Conservation (phyloP, 2,888 invertebrate species). For the Hipparchia sbordonii region DNA sequence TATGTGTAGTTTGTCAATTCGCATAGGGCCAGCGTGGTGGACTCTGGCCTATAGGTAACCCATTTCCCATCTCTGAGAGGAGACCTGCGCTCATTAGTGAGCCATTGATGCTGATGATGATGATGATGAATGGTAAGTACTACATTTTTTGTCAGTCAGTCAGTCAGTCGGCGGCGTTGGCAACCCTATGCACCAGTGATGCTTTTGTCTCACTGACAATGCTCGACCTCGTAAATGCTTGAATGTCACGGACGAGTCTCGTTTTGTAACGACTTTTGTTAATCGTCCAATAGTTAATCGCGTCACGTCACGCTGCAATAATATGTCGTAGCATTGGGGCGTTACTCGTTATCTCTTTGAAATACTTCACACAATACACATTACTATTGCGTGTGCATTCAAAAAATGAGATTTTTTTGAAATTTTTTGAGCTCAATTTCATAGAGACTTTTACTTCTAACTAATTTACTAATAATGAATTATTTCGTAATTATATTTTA, state of each 20-base stretch:
- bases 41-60: no score
- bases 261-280: conserved; percentile 54
- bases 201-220: conserved; percentile 21
- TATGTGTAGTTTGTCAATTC: no score
- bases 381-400: background rate
- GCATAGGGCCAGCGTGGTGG: no score
- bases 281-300: conserved; percentile 47
- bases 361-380: background rate
- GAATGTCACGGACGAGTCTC: conserved; percentile 63
- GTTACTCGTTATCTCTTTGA: conserved; percentile 9
- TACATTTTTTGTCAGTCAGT: no score
- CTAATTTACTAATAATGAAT: no score
- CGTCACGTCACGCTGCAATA: conserved; percentile 31
- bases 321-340: conserved; percentile 17
- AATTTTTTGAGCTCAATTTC: background rate
- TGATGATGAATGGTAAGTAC: no score
- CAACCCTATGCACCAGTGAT: conserved; percentile 19
- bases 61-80: no score
- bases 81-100: no score
- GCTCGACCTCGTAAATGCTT: conserved; percentile 62
- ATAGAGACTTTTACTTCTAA: no score
- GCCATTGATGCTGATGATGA: no score
- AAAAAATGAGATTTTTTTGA: background rate
- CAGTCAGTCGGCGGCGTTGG: no score
- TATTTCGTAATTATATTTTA: no score